A percentile compares a stretch with the other conserved stretches of the same genome.
Evolutionary conservation across 1,140 invertebrate species (phyloP).

Genomic region (Conus betulinus): DNA sequence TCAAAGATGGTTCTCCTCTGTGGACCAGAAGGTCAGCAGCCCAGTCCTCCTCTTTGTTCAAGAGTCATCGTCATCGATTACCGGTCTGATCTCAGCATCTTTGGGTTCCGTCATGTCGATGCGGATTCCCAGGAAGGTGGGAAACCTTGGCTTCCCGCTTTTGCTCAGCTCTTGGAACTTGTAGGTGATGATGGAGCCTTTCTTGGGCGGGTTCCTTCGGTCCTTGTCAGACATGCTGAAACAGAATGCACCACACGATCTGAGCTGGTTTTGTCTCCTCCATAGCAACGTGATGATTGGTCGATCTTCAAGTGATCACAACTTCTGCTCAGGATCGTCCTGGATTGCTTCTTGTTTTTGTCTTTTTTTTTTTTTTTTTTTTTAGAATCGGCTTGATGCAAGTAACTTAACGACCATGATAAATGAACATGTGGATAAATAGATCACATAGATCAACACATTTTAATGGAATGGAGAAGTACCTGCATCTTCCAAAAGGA

Average conservation of each 20-base stretch:
- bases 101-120: slow-evolving; percentile 69
- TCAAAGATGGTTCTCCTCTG: background rate
- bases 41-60: background rate
- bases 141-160: slow-evolving; percentile 68
- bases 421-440: too few relatives aligned
- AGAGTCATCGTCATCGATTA: slow-evolving; percentile 32
- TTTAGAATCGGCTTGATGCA: too few relatives aligned
- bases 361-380: too few relatives aligned
- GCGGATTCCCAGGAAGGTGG: slow-evolving; percentile 64
- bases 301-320: too few relatives aligned
- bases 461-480: too few relatives aligned
- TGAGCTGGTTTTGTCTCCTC: too few relatives aligned
- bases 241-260: background rate
- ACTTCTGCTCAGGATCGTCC: too few relatives aligned
- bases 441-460: too few relatives aligned
- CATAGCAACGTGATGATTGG: too few relatives aligned
- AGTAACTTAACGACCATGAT: too few relatives aligned
- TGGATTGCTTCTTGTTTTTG: too few relatives aligned
- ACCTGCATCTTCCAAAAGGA: too few relatives aligned
- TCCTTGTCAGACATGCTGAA: slow-evolving; percentile 67
- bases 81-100: slow-evolving; percentile 60
- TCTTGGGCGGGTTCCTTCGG: slow-evolving; percentile 67
- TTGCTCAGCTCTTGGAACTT: slow-evolving; percentile 72
- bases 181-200: slow-evolving; percentile 71
- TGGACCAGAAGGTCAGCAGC: background rate